Base-by-base conservation (phyloP, 2,888 invertebrate genomes). In the Drosophila engyochracea region DNA sequence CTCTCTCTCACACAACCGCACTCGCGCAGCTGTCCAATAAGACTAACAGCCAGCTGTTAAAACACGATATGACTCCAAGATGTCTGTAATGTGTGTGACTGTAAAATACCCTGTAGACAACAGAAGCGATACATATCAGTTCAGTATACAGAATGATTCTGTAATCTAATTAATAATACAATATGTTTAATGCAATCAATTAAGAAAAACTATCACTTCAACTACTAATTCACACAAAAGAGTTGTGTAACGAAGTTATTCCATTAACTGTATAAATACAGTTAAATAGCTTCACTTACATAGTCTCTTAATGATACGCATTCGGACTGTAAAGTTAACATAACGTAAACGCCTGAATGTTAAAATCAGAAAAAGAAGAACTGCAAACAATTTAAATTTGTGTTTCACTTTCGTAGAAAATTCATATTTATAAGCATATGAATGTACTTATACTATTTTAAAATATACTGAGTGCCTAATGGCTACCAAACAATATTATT, bases 11-110 rank as follows among this genome's bases (percentile, higher is more conserved):
- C 33, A 54, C 69, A 72, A 75, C 75, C 81, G 71, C 74, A 72
- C 76, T 67, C 78, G 76, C 81, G 79, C 81, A 81, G 79, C 79
- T 79, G 79, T 79, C 79, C 73, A 79, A 70, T 67, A 73, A 79
- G 76, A 79, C 79, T 79, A 79, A 79, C 76, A 70, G 79, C 76
- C 73, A 76, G 66, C 76, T 79, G 75, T 79, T 78, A 75, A 76
- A 63, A 62, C 33, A 60, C 51, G 49, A 37, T 28, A 41, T 22
- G 30, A 28, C 41, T 41, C 28, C 57, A 28, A 22, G 33, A 12
- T 41, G 25, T 39, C 55, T 69, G 54, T 70, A 54, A n/a, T 49
- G 33, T 30, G 3, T 35, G 19, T n/a, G 55, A 39, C 57, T 61
- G 44, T 49, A 16, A 60, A 39, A 64, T 70, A 70, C 74, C 70